Conservation (phyloP, 1,140 invertebrate species). For the Potamilus streckersoni region DNA sequence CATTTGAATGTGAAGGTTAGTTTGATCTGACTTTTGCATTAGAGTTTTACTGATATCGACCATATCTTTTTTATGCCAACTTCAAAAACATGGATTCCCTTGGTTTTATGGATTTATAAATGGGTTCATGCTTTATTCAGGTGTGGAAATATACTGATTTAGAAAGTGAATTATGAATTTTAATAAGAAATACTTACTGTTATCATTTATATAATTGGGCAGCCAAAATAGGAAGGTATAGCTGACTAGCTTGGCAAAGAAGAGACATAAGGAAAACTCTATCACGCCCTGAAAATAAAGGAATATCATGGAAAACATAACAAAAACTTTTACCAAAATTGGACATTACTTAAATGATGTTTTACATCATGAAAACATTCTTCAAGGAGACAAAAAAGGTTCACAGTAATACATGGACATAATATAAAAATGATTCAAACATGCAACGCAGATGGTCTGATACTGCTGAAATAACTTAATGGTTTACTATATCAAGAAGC, state of each 20-base stretch:
- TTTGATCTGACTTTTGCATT: too few relatives aligned
- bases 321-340: background rate
- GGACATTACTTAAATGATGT: background rate
- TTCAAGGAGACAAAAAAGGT: background rate
- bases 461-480: too few relatives aligned
- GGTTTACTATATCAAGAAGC: too few relatives aligned
- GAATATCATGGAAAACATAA: constrained; percentile 24
- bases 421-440: constrained; percentile 2
- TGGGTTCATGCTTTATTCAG: too few relatives aligned
- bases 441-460: too few relatives aligned
- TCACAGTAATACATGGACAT: background rate
- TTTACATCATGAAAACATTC: background rate
- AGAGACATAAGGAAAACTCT: constrained; percentile 93
- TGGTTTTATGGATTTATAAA: too few relatives aligned
- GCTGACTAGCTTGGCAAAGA: constrained; percentile 97
- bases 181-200: constrained; percentile 73
- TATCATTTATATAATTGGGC: constrained; percentile 87
- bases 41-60: too few relatives aligned
- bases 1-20: too few relatives aligned
- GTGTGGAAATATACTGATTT: too few relatives aligned
- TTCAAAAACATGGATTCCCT: too few relatives aligned
- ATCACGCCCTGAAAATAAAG: constrained; percentile 80
- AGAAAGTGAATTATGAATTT: background rate
- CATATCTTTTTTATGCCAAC: too few relatives aligned
- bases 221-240: constrained; percentile 99